Conservation (phyloP, 2,797 vertebrate genomes). For the Danionella dracula region DNA sequence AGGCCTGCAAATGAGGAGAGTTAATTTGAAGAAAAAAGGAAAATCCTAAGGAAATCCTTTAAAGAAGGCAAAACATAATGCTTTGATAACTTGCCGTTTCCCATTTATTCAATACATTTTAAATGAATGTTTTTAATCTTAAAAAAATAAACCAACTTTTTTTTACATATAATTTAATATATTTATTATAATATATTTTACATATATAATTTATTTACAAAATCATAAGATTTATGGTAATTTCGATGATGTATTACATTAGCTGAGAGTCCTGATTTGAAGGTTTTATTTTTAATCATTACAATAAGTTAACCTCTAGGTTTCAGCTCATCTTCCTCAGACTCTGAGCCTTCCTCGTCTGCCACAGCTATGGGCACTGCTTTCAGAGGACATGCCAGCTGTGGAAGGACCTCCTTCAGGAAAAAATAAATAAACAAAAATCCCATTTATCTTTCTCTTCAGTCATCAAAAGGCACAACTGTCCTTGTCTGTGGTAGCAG, state of each 20-base stretch:
- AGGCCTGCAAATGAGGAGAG: constrained; percentile 70
- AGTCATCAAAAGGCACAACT: background rate
- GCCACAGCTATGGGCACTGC: constrained; percentile 92
- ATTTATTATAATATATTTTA: too few relatives aligned
- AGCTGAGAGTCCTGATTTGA: too few relatives aligned
- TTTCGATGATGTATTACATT: too few relatives aligned
- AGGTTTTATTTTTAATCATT: too few relatives aligned
- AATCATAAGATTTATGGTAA: too few relatives aligned
- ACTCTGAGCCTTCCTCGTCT: constrained; percentile 93
- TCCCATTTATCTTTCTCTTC: background rate
- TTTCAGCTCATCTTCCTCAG: constrained; percentile 94
- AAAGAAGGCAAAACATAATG: too few relatives aligned
- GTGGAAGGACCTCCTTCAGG: constrained; percentile 68
- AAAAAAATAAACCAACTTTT: background rate
- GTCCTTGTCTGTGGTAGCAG: too few relatives aligned
- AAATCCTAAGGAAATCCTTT: too few relatives aligned
- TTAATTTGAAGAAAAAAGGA: background rate
- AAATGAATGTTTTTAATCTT: background rate
- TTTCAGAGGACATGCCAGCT: constrained; percentile 71
- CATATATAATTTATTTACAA: too few relatives aligned
- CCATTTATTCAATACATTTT: too few relatives aligned
- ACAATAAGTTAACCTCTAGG: too few relatives aligned
- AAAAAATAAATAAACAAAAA: background rate
- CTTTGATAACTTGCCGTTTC: too few relatives aligned
- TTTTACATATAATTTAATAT: background rate